Base-by-base conservation (phyloP, 1,140 invertebrate species). In the Eurytemora carolleeae region DNA sequence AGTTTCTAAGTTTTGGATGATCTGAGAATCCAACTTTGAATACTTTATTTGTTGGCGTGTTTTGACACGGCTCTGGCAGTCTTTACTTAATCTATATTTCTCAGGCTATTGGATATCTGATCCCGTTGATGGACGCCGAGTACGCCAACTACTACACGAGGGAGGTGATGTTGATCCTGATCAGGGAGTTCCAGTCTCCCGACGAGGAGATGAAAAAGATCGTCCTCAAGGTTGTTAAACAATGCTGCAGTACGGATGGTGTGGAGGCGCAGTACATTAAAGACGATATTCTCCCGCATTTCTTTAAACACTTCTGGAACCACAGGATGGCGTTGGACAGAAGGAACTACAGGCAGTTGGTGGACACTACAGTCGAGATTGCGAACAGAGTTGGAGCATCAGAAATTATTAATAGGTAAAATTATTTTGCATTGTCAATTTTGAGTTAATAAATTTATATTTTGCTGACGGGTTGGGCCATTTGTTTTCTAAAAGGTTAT, bases 191-290 rank as follows among this genome's bases (percentile, higher is more conserved):
- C 72, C 92, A 96, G 72, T 98, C 94, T 55, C 95, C 96, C 1
- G 96, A 99, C 75, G 96, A 99, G 75, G 96, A 99, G 80, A 99
- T 99, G 96, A 99, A 99, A 71, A 99, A 99, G 71, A 99, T 99
- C 76, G 96, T 99, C 1, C 77, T 99, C 44, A 99, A 99, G 77
- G 87, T 98, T 64, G 96, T 99, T n/a, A 99, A 99, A 73, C 96
- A 99, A 74, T 99, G 96, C 76, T 99, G 95, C 73, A 93, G 88
- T 16, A 99, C 96, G 0, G 96, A 99, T 76, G 96, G 96, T 84
- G 96, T 99, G 22, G 95, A 98, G 72, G 82, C 95, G 0, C 87
- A 95, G 66, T 99, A 99, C 66, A 99, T 99, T 65, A 97, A 97
- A 75, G 92, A 97, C 69, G 95, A 99, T 74, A 98, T 99, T 67